Base-by-base conservation (phyloP, 2,113 vertebrate genomes). In the Callopanchax toddi region DNA sequence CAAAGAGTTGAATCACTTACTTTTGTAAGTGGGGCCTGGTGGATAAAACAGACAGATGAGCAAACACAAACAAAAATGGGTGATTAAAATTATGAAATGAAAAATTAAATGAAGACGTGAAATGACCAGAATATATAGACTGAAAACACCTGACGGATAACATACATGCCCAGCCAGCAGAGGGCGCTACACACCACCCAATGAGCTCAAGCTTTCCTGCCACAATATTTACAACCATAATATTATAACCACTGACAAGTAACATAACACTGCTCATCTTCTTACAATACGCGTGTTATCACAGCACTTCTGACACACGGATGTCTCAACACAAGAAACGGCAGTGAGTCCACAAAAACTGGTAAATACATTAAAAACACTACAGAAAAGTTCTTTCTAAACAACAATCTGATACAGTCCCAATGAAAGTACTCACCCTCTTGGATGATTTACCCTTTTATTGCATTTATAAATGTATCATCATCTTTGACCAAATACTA, bases 1-100 rank as follows among this genome's bases (percentile, higher is more conserved):
- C 32, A 21, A n/a, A 36, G n/a, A 90, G n/a, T n/a, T 77, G 72
- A 90, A 89, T 89, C 91, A 94, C 93, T 95, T 95, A 95, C 93
- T 94, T 94, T 93, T 86, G 64, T 88, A 88, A 90, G 91, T 88
- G 89, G 87, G 89, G 86, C 91, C 94, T 95, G 93, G 87, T 67
- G 74, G 86, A 89, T 83, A 89, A 90, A 90, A 93, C 65, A 92
- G 87, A 90, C 89, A 87, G 83, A 91, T 61, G 89, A 87, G 89
- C 79, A 89, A 88, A 90, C 62, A 82, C 66, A 85, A 32, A 86
- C 67, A 91, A 79, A 87, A 72, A 83, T 71, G 72, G 82, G 16
- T 79, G 86, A 81, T 84, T 69, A 82, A 86, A 84, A 86, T 26
- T 8, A 40, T 32, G 10, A 6, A 6, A 32, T 6, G 29, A 50